Conservation (phyloP, 1,140 invertebrate genomes). For the Psilanteris sp. region DNA sequence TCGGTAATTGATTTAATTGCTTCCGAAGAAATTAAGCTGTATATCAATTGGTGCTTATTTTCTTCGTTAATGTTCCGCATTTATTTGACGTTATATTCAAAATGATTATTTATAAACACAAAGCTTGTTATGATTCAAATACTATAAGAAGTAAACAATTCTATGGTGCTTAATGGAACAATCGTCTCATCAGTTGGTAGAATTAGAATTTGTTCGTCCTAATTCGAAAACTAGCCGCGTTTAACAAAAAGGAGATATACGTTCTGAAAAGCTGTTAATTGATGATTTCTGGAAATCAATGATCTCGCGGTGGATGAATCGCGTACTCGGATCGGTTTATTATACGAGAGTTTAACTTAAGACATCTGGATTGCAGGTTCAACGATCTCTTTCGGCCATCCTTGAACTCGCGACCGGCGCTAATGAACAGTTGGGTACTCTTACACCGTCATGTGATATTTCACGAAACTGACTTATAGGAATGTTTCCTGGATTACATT, state of each 20-base stretch:
- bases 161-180: too few relatives aligned
- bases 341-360: slow-evolving; percentile 9
- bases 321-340: slow-evolving; percentile 24
- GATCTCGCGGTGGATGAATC: slow-evolving; percentile 42
- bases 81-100: too few relatives aligned
- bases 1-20: slow-evolving; percentile 28
- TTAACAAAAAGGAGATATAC: slow-evolving; percentile 1
- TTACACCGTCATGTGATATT: slow-evolving; percentile 56
- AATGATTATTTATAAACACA: too few relatives aligned
- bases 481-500: slow-evolving; percentile 62
- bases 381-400: slow-evolving; percentile 59
- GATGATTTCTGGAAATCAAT: slow-evolving; percentile 47
- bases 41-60: slow-evolving; percentile 15
- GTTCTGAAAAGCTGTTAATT: slow-evolving; percentile 15
- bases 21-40: slow-evolving; percentile 27
- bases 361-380: slow-evolving; percentile 52
- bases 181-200: too few relatives aligned
- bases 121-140: too few relatives aligned
- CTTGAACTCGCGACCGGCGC: slow-evolving; percentile 56
- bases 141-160: too few relatives aligned
- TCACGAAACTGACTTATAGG: slow-evolving; percentile 61
- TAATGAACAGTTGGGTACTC: slow-evolving; percentile 62
- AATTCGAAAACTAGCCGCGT: slow-evolving; percentile 3
- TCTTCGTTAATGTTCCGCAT: too few relatives aligned
- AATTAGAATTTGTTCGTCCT: too few relatives aligned